These are phyloP conservation scores for Lochmaea capreae DNA, from an alignment of 2,888 invertebrate genomes.

Conservation along the genomic window DNA sequence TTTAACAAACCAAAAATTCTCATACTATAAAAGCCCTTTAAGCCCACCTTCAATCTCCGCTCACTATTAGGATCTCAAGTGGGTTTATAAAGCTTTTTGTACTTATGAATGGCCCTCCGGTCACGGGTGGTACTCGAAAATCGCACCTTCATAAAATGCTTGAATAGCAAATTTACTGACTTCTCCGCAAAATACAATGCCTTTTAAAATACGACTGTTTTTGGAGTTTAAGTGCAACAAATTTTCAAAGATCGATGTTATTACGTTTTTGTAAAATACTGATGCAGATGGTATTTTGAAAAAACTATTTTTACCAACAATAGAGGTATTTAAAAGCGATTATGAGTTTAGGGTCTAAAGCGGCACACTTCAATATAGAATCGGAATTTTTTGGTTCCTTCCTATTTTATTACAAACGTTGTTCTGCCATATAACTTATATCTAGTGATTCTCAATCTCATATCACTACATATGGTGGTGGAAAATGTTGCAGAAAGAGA, in stretches of 20 bases:
- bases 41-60: neutral
- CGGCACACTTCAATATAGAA: conserved; percentile 1
- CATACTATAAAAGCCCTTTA: neutral
- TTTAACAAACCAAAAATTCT: neutral
- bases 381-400: too few relatives aligned
- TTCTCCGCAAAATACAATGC: conserved; percentile 37
- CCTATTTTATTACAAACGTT: too few relatives aligned
- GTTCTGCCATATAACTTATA: too few relatives aligned
- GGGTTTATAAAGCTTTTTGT: conserved; percentile 50
- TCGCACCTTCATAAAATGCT: conserved; percentile 45
- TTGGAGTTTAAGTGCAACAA: conserved; percentile 58
- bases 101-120: conserved; percentile 51
- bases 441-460: too few relatives aligned
- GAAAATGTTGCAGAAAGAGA: too few relatives aligned
- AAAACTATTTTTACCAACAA: conserved; percentile 38
- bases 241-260: conserved; percentile 61
- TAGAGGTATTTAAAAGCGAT: conserved; percentile 44
- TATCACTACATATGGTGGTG: too few relatives aligned
- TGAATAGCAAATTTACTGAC: conserved; percentile 41
- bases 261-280: conserved; percentile 52
- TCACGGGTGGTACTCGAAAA: conserved; percentile 50
- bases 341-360: conserved; percentile 6
- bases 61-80: conserved; percentile 5
- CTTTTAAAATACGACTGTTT: conserved; percentile 48
- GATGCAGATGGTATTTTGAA: conserved; percentile 49